Conservation (phyloP, 1,140 invertebrate genomes). For the Euura saliciscinereae region DNA sequence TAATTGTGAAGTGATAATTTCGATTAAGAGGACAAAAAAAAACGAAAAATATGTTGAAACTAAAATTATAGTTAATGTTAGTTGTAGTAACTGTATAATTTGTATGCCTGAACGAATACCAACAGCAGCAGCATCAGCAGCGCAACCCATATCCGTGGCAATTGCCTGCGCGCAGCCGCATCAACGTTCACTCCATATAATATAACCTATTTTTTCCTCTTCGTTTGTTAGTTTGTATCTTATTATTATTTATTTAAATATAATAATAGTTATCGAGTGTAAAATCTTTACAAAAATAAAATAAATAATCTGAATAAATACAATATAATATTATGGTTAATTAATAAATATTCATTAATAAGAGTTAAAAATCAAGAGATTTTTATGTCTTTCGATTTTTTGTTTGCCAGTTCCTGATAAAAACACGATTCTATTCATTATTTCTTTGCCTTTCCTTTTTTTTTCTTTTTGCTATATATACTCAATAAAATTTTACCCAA, state of each 20-base stretch:
- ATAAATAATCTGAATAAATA: constrained; percentile 63
- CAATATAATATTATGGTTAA: constrained; percentile 47
- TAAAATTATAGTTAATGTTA: too few species aligned
- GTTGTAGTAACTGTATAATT: too few species aligned
- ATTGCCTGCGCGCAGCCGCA: constrained; percentile 27
- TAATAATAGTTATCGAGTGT: constrained; percentile 39
- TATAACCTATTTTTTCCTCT: too few species aligned
- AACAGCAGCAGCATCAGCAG: constrained; percentile 36
- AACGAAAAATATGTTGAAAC: constrained; percentile 30
- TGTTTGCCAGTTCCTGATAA: not conserved
- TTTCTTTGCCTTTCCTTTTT: not conserved
- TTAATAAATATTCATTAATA: constrained; percentile 52
- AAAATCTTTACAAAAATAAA: constrained; percentile 58
- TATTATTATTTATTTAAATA: constrained; percentile 38
- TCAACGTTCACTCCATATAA: constrained; percentile 19
- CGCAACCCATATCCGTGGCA: constrained; percentile 38
- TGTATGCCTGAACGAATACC: constrained; percentile 11
- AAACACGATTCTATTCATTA: not conserved
- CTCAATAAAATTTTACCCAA: not conserved
- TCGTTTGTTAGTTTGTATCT: not conserved
- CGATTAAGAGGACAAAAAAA: not conserved
- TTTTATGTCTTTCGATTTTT: constrained; percentile 7
- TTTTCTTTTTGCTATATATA: not conserved
- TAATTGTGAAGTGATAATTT: too few species aligned
- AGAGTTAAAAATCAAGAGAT: not conserved